Evolutionary conservation across 2,888 invertebrate genomes (phyloP).

Genomic region (Coleophora flavipennella): DNA sequence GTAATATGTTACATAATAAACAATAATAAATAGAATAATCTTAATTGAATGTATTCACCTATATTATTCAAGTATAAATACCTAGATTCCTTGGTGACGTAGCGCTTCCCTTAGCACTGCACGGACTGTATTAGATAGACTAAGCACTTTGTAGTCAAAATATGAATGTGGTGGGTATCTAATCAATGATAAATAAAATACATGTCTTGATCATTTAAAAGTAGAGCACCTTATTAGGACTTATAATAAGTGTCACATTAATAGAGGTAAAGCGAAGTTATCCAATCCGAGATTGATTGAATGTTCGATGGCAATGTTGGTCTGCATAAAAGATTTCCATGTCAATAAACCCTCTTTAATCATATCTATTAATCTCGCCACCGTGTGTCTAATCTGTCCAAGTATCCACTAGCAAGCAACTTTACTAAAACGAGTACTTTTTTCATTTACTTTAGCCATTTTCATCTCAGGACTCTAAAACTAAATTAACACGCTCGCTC

Average conservation of each 20-base stretch:
- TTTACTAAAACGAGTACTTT: not conserved
- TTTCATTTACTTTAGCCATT: not conserved
- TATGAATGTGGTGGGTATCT: conserved; percentile 5
- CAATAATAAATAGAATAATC: conserved; percentile 12
- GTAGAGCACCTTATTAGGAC: not conserved
- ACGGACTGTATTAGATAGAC: conserved; percentile 33
- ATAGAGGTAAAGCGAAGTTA: too few relatives aligned
- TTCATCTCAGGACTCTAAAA: not conserved
- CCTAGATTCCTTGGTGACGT: conserved; percentile 23
- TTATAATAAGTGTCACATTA: not conserved
- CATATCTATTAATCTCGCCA: too few relatives aligned
- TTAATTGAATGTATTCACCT: conserved; percentile 16
- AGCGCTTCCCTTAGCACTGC: conserved; percentile 49
- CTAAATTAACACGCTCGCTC: too few relatives aligned
- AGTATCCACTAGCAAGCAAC: conserved; percentile 8
- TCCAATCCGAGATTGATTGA: conserved; percentile 28
- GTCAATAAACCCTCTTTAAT: too few relatives aligned
- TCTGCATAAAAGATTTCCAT: conserved; percentile 18
- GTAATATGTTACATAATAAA: too few relatives aligned
- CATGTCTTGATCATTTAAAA: not conserved
- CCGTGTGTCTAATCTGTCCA: conserved; percentile 21
- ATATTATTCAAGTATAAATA: conserved; percentile 18
- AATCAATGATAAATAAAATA: not conserved
- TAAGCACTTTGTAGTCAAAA: conserved; percentile 21
- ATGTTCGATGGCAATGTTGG: conserved; percentile 70